Percentiles rank a stretch among this genome's conserved stretches.
Conservation (phyloP, 2,113 vertebrate genomes). For the Capra hircus region DNA sequence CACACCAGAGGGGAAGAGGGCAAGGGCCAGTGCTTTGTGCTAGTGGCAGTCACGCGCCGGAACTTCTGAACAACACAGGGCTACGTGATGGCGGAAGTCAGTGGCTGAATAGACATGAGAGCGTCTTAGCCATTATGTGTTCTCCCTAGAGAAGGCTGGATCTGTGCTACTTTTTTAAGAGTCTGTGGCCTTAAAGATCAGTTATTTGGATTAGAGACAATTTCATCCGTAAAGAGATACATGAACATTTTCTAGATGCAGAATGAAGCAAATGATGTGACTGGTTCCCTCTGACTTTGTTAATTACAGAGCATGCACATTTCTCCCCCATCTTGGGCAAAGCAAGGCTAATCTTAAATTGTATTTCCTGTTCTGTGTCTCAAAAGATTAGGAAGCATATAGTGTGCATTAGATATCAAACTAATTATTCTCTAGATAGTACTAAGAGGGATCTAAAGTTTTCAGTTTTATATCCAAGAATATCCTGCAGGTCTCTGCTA, state of each 20-base stretch:
- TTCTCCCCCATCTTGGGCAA: not conserved
- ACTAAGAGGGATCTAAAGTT: not conserved
- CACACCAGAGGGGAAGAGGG: not conserved
- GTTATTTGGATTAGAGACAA: not conserved
- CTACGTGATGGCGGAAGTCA: not conserved
- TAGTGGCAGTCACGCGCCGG: not conserved
- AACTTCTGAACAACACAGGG: not conserved
- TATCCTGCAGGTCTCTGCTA: not conserved
- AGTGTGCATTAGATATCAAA: not conserved
- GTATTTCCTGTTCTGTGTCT: not conserved
- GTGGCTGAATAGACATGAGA: not conserved
- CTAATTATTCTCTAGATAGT: not conserved
- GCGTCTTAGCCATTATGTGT: no score
- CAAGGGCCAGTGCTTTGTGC: not conserved
- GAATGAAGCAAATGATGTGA: not conserved
- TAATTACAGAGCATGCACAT: not conserved
- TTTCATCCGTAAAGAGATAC: not conserved
- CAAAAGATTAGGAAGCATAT: not conserved
- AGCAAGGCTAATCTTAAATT: not conserved
- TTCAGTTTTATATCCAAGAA: not conserved
- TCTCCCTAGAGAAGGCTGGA: not conserved
- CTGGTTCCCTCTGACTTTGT: not conserved
- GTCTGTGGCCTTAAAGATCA: not conserved
- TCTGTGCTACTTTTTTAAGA: not conserved
- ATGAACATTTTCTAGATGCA: not conserved